Percentiles rank a stretch among this genome's conserved stretches.
phyloP scores from a whole-genome alignment of 2,888 invertebrate species.

The Ischnus inquisitorius region DNA sequence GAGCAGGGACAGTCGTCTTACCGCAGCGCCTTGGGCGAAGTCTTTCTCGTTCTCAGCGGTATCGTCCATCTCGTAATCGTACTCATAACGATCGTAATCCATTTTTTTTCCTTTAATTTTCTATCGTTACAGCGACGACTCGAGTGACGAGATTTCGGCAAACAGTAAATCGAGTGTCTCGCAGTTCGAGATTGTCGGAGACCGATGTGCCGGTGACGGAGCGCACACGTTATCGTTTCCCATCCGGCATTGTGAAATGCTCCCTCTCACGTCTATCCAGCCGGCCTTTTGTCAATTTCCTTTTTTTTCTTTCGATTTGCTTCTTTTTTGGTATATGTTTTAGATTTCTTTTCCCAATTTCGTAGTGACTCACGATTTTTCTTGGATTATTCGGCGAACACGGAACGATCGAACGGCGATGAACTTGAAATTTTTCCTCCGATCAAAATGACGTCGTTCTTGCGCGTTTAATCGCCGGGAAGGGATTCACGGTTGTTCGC shows the following conservation, averaged over 20 bases:
- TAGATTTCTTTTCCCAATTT: conserved; percentile 62
- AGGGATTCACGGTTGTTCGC: not conserved
- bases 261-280: not conserved
- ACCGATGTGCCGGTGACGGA: conserved; percentile 21
- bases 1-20: conserved; percentile 75
- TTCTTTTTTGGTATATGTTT: no score
- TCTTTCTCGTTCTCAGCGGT: conserved; percentile 80
- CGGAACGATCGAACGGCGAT: not conserved
- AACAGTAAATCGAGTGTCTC: not conserved
- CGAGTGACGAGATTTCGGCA: not conserved
- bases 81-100: conserved; percentile 76
- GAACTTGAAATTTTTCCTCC: conserved; percentile 6
- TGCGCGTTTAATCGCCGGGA: conserved; percentile 1
- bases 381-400: conserved; percentile 17
- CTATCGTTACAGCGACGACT: conserved; percentile 26
- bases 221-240: conserved; percentile 15
- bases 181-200: not conserved
- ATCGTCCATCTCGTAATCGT: conserved; percentile 81
- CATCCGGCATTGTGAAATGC: conserved; percentile 26
- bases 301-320: conserved; percentile 19
- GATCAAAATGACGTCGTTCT: conserved; percentile 19
- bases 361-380: conserved; percentile 48
- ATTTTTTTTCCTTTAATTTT: conserved; percentile 49
- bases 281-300: conserved; percentile 24
- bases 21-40: conserved; percentile 75